Conservation (phyloP, 2,797 vertebrate genomes). For the Streptopelia turtur region DNA sequence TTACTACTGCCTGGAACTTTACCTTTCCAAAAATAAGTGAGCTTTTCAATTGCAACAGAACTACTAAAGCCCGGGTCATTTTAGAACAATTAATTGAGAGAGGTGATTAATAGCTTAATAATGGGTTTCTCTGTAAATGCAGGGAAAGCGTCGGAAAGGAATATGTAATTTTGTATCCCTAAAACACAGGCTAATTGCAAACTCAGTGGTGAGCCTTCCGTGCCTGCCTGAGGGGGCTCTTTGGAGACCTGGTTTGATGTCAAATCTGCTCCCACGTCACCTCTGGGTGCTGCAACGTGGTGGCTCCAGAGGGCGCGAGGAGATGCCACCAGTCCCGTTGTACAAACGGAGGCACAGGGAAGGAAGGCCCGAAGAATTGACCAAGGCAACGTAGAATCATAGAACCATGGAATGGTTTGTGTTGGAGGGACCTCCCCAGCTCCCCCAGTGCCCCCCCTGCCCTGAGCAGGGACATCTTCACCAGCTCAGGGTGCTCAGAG, state of each 20-base stretch:
- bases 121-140: conserved; percentile 74
- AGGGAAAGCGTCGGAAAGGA: conserved; percentile 43
- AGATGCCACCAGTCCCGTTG: accelerated
- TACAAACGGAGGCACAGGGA: not conserved
- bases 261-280: conserved; percentile 22
- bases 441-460: too few relatives aligned
- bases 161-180: conserved; percentile 70
- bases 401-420: too few relatives aligned
- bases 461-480: too few relatives aligned
- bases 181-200: conserved; percentile 69
- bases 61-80: conserved; percentile 75
- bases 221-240: conserved; percentile 12
- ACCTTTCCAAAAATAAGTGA: conserved; percentile 78
- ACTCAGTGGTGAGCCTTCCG: conserved; percentile 31
- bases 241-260: conserved; percentile 45
- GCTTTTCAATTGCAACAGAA: conserved; percentile 74
- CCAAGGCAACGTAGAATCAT: too few relatives aligned
- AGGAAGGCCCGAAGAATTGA: not conserved
- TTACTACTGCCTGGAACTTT: conserved; percentile 73
- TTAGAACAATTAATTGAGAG: conserved; percentile 81
- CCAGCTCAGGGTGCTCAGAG: too few relatives aligned
- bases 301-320: not conserved
- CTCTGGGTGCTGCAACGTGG: conserved; percentile 8
- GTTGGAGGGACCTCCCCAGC: too few relatives aligned
- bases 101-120: conserved; percentile 84